Percentiles rank a stretch among this genome's conserved stretches.
phyloP scores from a whole-genome alignment of 2,888 invertebrate genomes.

The Thera britannica region DNA sequence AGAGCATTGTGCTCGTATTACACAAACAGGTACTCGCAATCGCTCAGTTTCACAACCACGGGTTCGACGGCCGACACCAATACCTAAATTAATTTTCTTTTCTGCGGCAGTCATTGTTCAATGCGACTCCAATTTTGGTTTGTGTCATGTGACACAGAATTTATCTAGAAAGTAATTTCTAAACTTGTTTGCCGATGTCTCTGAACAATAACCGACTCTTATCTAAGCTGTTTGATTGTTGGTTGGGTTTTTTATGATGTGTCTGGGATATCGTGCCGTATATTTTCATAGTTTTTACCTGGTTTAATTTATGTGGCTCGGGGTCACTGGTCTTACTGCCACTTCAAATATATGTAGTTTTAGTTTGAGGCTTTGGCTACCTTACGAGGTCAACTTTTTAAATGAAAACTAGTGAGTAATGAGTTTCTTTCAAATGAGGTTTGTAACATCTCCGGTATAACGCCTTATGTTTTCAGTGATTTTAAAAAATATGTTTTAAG shows the following conservation, averaged over 20 bases:
- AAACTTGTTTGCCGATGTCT: slow-evolving; percentile 45
- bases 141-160: slow-evolving; percentile 65
- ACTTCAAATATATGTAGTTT: neutral
- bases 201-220: slow-evolving; percentile 22
- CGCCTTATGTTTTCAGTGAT: neutral
- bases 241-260: slow-evolving; percentile 14
- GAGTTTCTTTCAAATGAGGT: too few species aligned
- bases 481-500: neutral
- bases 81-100: slow-evolving; percentile 85
- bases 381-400: too few species aligned
- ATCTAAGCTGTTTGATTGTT: slow-evolving; percentile 3
- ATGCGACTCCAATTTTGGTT: slow-evolving; percentile 72
- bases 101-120: slow-evolving; percentile 77
- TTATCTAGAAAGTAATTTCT: slow-evolving; percentile 57
- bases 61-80: slow-evolving; percentile 82
- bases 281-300: slow-evolving; percentile 10
- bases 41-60: slow-evolving; percentile 81
- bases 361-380: neutral
- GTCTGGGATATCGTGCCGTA: slow-evolving; percentile 16
- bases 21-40: slow-evolving; percentile 80
- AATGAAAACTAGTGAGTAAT: too few species aligned
- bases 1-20: slow-evolving; percentile 79
- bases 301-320: neutral
- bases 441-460: too few species aligned
- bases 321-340: slow-evolving; percentile 10